phyloP scores from a whole-genome alignment of 1,140 invertebrate genomes.

The Dreissena rostriformis region DNA sequence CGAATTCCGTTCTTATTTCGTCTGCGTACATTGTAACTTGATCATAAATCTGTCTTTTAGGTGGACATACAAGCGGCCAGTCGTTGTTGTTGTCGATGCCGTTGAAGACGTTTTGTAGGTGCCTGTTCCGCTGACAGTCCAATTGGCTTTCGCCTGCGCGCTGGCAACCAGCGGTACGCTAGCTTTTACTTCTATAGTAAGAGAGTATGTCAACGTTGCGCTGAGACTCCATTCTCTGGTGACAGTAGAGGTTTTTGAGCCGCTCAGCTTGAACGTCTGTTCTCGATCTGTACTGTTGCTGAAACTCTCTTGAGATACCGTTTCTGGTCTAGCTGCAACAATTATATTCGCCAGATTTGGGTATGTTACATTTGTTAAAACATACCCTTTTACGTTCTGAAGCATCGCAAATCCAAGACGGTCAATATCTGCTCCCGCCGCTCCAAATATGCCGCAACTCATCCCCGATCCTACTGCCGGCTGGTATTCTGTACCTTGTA shows the following conservation, averaged over 20 bases:
- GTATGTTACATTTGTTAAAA: not conserved
- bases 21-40: not conserved
- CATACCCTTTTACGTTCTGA: not conserved
- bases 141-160: not conserved
- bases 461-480: constrained; percentile 1
- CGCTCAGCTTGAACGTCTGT: no score
- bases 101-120: not conserved
- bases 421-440: not conserved
- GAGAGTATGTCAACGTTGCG: no score
- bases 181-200: no score
- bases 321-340: not conserved
- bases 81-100: not conserved
- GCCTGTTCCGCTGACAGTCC: not conserved
- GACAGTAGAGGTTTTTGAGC: no score
- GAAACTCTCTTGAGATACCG: not conserved
- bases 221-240: no score
- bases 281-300: no score
- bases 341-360: not conserved
- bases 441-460: constrained; percentile 10
- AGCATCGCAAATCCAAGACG: constrained; percentile 13
- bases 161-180: not conserved
- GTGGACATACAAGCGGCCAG: not conserved
- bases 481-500: not conserved
- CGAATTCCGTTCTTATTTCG: not conserved
- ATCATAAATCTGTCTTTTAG: not conserved